phyloP scores from a whole-genome alignment of 2,113 vertebrate species.

The Tenrec ecaudatus region DNA sequence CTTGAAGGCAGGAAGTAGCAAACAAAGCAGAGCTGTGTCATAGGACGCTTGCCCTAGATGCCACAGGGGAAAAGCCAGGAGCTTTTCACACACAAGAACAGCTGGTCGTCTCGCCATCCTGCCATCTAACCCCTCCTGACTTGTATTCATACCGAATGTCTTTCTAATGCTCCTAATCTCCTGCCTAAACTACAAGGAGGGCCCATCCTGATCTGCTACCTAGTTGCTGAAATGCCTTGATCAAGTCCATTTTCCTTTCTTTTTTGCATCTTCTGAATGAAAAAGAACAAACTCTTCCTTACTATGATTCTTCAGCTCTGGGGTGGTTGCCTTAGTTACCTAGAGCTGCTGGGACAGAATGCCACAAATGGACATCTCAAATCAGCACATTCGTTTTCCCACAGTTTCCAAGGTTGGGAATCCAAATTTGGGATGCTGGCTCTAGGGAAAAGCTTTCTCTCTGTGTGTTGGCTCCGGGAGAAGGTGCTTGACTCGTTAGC shows the following conservation, averaged over 20 bases:
- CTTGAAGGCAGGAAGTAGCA: not conserved
- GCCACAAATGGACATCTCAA: not conserved
- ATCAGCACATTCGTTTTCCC: not conserved
- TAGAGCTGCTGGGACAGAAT: not conserved
- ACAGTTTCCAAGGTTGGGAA: not conserved
- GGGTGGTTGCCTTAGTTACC: not conserved
- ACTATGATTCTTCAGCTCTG: not conserved
- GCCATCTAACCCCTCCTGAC: too few species aligned
- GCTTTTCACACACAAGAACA: not conserved
- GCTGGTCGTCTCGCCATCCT: not conserved
- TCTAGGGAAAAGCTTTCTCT: not conserved
- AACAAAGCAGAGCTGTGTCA: not conserved
- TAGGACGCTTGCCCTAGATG: not conserved
- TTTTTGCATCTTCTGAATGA: slow-evolving; percentile 7
- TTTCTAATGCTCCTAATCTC: not conserved
- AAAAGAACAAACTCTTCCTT: not conserved
- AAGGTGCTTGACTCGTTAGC: not conserved
- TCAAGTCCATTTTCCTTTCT: not conserved
- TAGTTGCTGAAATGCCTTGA: not conserved
- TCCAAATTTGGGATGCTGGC: not conserved
- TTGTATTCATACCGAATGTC: not conserved
- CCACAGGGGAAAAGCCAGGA: not conserved
- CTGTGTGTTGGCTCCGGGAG: too few species aligned
- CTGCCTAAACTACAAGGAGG: not conserved
- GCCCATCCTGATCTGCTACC: not conserved